These are phyloP conservation scores for Lucilia sericata DNA, from an alignment of 1,140 invertebrate genomes.

Conservation along the genomic window DNA sequence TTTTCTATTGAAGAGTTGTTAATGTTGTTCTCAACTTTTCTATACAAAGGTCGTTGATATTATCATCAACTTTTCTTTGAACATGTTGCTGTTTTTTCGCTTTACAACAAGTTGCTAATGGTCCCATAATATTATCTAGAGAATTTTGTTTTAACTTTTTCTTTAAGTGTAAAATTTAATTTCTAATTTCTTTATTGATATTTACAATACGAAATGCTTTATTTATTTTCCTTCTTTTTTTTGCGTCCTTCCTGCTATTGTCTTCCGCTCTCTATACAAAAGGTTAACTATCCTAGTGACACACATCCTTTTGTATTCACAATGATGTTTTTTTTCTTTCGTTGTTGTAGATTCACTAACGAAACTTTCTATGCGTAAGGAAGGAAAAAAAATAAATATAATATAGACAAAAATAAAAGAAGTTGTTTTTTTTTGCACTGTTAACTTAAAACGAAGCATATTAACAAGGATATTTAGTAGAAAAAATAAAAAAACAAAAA, in stretches of 20 bases:
- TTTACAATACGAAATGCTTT: neutral
- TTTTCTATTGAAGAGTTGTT: too few species aligned
- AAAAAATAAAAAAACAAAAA: neutral
- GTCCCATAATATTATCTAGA: too few species aligned
- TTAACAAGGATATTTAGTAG: neutral
- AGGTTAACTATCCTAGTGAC: constrained; percentile 42
- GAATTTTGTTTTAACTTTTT: too few species aligned
- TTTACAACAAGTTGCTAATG: too few species aligned
- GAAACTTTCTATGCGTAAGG: constrained; percentile 20
- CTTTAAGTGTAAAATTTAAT: neutral
- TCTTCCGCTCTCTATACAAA: neutral
- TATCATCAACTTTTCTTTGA: too few species aligned
- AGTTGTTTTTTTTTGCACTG: neutral
- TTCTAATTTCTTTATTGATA: constrained; percentile 15
- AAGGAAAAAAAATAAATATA: neutral
- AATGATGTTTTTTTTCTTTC: neutral
- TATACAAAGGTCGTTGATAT: too few species aligned
- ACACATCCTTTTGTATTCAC: constrained; percentile 36
- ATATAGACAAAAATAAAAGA: neutral
- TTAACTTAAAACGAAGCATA: neutral
- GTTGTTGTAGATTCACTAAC: neutral
- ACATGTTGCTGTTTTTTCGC: too few species aligned
- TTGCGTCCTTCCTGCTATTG: neutral
- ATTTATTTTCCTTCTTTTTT: neutral
- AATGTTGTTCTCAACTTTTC: too few species aligned